Percentiles rank a stretch among this genome's conserved stretches.
These are phyloP conservation scores for Cryptomyrus ogoouensis DNA, from an alignment of 2,113 vertebrate genomes.

Conservation along the genomic window DNA sequence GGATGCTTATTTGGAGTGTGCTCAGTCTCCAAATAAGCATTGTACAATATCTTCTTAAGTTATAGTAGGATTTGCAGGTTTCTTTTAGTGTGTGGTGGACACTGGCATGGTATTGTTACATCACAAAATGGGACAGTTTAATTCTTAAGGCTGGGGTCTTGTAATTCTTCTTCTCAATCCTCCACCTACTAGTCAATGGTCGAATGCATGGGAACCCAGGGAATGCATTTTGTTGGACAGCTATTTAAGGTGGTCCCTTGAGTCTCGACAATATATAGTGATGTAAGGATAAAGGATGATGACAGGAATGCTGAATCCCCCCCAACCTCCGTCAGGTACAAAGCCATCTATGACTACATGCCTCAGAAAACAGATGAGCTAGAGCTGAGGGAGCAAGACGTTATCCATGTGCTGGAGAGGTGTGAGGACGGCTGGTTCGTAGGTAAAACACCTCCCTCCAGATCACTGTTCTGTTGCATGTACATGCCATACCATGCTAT, in stretches of 20 bases:
- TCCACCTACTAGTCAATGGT: background rate
- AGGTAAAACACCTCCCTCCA: constrained; percentile 56
- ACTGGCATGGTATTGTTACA: background rate
- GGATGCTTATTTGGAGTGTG: background rate
- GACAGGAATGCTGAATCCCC: background rate
- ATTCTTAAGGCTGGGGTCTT: background rate
- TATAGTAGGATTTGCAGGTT: background rate
- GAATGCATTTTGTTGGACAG: background rate
- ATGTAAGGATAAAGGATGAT: background rate
- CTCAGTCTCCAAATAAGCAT: background rate
- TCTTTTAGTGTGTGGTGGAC: background rate
- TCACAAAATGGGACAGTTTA: background rate
- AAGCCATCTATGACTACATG: constrained; percentile 82
- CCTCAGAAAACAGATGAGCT: constrained; percentile 87
- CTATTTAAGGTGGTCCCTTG: background rate
- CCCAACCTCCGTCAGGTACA: constrained; percentile 62
- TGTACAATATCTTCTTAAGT: background rate
- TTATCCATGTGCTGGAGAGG: constrained; percentile 86
- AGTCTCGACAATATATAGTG: background rate
- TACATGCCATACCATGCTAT: background rate
- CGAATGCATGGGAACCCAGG: background rate
- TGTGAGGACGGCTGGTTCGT: constrained; percentile 98
- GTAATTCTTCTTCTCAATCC: background rate
- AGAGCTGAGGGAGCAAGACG: constrained; percentile 82
- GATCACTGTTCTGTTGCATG: background rate